Percentiles rank a stretch among this genome's conserved stretches.
These are phyloP conservation scores for Dendroctonus valens DNA, from an alignment of 1,140 invertebrate species.

Conservation along the genomic window DNA sequence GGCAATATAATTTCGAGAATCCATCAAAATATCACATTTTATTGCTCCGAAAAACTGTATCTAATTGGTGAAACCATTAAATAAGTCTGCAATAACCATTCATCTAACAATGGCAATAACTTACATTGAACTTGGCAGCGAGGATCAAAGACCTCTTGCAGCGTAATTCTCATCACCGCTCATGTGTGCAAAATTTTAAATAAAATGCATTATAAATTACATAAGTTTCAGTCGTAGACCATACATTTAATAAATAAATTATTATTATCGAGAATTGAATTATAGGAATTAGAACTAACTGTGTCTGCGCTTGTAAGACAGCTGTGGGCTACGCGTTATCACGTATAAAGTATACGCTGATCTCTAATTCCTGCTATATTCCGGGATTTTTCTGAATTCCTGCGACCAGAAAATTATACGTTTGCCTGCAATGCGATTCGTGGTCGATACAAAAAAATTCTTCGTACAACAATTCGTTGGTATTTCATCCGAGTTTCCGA, in stretches of 20 bases:
- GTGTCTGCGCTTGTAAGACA: constrained; percentile 30
- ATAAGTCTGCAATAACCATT: constrained; percentile 22
- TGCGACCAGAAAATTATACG: constrained; percentile 29
- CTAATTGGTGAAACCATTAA: constrained; percentile 18
- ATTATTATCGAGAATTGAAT: constrained; percentile 30
- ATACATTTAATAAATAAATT: constrained; percentile 31
- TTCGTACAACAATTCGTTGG: constrained; percentile 13
- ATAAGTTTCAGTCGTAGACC: constrained; percentile 23
- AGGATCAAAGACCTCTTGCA: constrained; percentile 34
- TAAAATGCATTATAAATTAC: constrained; percentile 33
- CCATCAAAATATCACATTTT: constrained; percentile 1
- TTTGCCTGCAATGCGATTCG: background rate
- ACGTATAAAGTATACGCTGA: constrained; percentile 24
- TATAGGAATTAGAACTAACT: constrained; percentile 33
- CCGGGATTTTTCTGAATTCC: constrained; percentile 20
- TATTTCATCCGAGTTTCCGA: constrained; percentile 23
- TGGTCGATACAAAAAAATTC: constrained; percentile 1
- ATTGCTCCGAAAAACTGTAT: constrained; percentile 13
- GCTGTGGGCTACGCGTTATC: constrained; percentile 30
- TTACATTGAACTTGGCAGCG: constrained; percentile 32
- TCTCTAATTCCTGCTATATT: constrained; percentile 18
- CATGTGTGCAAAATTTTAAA: constrained; percentile 33
- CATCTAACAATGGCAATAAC: constrained; percentile 34
- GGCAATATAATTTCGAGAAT: background rate
- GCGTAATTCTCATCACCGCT: constrained; percentile 30